Evolutionary conservation across 2,113 vertebrate genomes (phyloP), one percentile per base, ranked within the genome.

Genomic region (Tragelaphus strepsiceros): DNA sequence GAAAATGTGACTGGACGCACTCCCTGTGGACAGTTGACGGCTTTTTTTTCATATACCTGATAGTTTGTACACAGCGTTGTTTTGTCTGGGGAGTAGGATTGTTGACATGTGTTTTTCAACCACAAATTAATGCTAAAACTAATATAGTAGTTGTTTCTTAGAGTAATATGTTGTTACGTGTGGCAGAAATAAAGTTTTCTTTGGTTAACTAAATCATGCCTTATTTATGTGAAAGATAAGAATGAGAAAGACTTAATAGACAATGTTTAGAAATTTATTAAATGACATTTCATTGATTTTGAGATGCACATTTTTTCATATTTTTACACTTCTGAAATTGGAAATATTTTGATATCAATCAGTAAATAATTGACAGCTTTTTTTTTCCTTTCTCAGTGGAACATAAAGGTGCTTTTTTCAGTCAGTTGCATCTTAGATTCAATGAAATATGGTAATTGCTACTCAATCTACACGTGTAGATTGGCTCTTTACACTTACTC

Each of bases 1-100:
- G 99, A 99, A 98, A 98, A 98, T 97, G 98, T 99, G 99, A 99
- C 99, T 99, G 99, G 98, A 99, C 98, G 95, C 98, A 98, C 97
- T 98, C 98, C 98, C 97, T 98, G 99, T 98, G 98, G 98, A 99
- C 98, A 98, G 93, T 99, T 98, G 99, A 99, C 99, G 97, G 95
- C 98, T 99, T 98, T 98, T 98, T 94, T 97, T 91, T 84, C 97
- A 92, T 39, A 88, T 95, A 88, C 80, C 97, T 98, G 95, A 89
- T 98, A 99, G 97, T 97, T 22, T 98, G 90, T 98, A 59, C 90
- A 74, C 88, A 78, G 53, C 95, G 46, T 85, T 98, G 96, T 96
- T 96, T 91, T 95, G 67, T 98, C 94, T 94, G 54, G 93, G 97
- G 91, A 88, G 35, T 90, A 95, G 84, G 81, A 97, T 98, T 96